These are phyloP conservation scores for Meloidogyne exigua DNA, from an alignment of 1,140 invertebrate genomes.

Conservation along the genomic window DNA sequence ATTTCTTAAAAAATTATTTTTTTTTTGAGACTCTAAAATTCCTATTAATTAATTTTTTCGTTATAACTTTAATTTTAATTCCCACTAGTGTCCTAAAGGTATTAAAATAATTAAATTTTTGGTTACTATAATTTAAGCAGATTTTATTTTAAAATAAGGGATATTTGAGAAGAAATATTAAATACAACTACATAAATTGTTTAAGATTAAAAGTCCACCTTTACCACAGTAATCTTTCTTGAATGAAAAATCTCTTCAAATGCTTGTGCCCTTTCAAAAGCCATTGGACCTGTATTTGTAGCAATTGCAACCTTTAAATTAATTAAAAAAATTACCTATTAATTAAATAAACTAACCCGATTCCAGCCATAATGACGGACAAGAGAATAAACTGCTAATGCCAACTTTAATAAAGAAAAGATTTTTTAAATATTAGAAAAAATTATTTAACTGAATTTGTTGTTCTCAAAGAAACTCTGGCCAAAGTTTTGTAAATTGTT, in stretches of 20 bases:
- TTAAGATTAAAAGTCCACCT: too few relatives aligned
- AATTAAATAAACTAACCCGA: constrained; percentile 28
- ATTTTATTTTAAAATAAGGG: too few relatives aligned
- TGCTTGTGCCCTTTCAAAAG: constrained; percentile 52
- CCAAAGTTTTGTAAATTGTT: constrained; percentile 56
- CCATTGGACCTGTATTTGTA: constrained; percentile 56
- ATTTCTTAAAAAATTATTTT: constrained; percentile 35
- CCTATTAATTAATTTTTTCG: too few relatives aligned
- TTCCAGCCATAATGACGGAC: constrained; percentile 53
- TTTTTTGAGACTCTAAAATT: too few relatives aligned
- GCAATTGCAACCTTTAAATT: constrained; percentile 51
- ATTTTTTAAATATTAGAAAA: not conserved
- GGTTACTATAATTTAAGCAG: too few relatives aligned
- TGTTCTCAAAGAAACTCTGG: constrained; percentile 54
- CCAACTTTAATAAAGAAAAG: constrained; percentile 6
- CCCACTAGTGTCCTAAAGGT: too few relatives aligned
- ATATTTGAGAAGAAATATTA: too few relatives aligned
- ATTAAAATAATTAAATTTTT: too few relatives aligned
- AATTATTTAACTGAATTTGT: constrained; percentile 47
- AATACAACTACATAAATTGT: too few relatives aligned
- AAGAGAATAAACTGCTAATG: constrained; percentile 43
- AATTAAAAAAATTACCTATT: not conserved
- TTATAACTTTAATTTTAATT: too few relatives aligned
- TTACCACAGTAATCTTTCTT: constrained; percentile 25
- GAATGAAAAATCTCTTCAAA: constrained; percentile 59